Evolutionary conservation across 2,888 invertebrate species (phyloP), one percentile per base, ranked within the genome.

Genomic region (Dinocampus coccinellae): DNA sequence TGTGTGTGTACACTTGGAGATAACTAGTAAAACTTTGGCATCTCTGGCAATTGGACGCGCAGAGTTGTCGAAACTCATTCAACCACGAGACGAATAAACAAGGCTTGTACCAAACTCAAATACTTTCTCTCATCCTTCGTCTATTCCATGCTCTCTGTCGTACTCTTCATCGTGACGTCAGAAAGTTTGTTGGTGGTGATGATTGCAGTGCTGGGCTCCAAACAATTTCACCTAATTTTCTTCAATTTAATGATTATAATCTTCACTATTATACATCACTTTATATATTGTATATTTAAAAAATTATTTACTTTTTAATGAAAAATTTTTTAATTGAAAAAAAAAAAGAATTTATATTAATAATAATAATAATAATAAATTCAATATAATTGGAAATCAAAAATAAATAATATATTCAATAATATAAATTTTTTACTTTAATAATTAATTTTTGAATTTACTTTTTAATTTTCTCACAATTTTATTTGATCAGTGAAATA

Each of bases 71-170:
- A 67, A 71, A 62, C 53, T 71, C 58, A 22, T 55, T 24, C 29
- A 60, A 47, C 70, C 70, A 52, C 60, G 11, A 70, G 34, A 42
- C 58, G 34, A 36, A 53, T 60, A 70, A 71, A 71, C 67, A 61
- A 68, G 66, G 47, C 47, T n/a, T n/a, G 16, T 47, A 16, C 47
- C 16, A 47, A 47, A 47, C 47, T 47, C 47, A 16, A 47, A 47
- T 47, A 39, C n/a, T 1, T 16, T 67, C 16, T 62, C 66, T 65
- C 47, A 66, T 29, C 20, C 20, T 33, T 26, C 4, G 16, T 1
- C 11, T n/a, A 29, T 11, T 13, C 3, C 24, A 11, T 22, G 34
- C 20, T 13, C 22, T 39, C n/a, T n/a, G n/a, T n/a, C n/a, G n/a
- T n/a, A n/a, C n/a, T n/a, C n/a, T n/a, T n/a, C n/a, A n/a, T n/a